Evolutionary conservation across 2,888 invertebrate genomes (phyloP).

Genomic region (Pogonocherus hispidulus): DNA sequence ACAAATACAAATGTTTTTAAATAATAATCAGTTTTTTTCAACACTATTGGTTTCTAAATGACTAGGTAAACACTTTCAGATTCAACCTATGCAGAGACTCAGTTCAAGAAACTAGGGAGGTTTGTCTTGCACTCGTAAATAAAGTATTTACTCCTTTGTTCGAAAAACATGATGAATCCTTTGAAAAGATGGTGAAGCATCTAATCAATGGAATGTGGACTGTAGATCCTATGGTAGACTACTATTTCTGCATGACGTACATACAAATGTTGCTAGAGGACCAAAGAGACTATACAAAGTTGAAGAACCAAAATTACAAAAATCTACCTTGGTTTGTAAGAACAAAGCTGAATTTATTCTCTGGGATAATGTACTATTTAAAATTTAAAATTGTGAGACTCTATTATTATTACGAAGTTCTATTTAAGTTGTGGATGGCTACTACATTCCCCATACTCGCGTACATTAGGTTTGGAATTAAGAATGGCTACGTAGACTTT

Average conservation of each 20-base stretch:
- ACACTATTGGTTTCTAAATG: too few relatives aligned
- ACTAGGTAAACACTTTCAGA: too few relatives aligned
- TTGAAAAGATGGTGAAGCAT: not conserved
- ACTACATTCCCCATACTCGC: not conserved
- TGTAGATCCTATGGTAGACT: not conserved
- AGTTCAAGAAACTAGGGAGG: conserved; percentile 74
- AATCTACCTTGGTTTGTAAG: not conserved
- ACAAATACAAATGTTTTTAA: not conserved
- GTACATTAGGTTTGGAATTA: not conserved
- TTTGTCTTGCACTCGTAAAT: conserved; percentile 67
- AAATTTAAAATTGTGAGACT: not conserved
- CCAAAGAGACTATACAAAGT: not conserved
- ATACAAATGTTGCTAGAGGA: not conserved
- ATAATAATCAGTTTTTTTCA: too few relatives aligned
- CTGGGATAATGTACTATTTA: not conserved
- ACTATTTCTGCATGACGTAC: not conserved
- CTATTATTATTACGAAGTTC: not conserved
- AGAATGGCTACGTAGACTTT: conserved; percentile 1
- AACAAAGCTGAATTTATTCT: not conserved
- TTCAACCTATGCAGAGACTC: conserved; percentile 79
- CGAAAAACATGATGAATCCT: not conserved
- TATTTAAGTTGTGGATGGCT: not conserved
- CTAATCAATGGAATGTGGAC: not conserved
- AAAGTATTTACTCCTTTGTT: not conserved
- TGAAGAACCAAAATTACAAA: conserved; percentile 1